Conservation (phyloP, 2,888 invertebrate species). For the Leptura quadrifasciata region DNA sequence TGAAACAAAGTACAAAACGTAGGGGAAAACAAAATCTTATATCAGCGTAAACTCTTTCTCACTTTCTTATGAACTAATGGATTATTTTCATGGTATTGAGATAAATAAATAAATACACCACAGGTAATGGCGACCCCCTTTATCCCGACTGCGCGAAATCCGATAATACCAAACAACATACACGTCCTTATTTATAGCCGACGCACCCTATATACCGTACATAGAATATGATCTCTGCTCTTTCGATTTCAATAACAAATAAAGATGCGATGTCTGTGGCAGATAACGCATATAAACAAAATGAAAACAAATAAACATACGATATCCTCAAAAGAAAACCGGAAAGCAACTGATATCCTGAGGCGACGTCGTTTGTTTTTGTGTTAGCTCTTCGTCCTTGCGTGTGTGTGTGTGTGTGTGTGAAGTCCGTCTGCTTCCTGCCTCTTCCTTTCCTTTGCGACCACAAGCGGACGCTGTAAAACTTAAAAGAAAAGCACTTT, state of each 20-base stretch:
- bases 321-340: conserved; percentile 39
- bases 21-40: too few species aligned
- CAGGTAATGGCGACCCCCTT: too few species aligned
- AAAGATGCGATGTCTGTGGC: conserved; percentile 35
- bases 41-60: too few species aligned
- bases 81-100: too few species aligned
- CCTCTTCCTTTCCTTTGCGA: conserved; percentile 32
- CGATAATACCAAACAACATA: too few species aligned
- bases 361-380: conserved; percentile 20
- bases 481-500: conserved; percentile 40
- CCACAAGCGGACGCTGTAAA: conserved; percentile 29
- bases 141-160: too few species aligned
- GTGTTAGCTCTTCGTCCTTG: conserved; percentile 21
- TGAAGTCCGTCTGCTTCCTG: conserved; percentile 33
- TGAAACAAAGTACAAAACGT: too few species aligned
- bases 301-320: conserved; percentile 43
- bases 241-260: conserved; percentile 27
- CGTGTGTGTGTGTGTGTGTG: conserved; percentile 37
- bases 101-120: too few species aligned
- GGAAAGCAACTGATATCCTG: conserved; percentile 25
- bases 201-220: neutral
- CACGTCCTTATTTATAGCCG: neutral
- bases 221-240: neutral
- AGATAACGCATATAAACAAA: conserved; percentile 45
- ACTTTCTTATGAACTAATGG: too few species aligned